Percentiles rank a stretch among this genome's conserved stretches.
phyloP scores from a whole-genome alignment of 2,797 vertebrate species.

The Echiichthys vipera region DNA sequence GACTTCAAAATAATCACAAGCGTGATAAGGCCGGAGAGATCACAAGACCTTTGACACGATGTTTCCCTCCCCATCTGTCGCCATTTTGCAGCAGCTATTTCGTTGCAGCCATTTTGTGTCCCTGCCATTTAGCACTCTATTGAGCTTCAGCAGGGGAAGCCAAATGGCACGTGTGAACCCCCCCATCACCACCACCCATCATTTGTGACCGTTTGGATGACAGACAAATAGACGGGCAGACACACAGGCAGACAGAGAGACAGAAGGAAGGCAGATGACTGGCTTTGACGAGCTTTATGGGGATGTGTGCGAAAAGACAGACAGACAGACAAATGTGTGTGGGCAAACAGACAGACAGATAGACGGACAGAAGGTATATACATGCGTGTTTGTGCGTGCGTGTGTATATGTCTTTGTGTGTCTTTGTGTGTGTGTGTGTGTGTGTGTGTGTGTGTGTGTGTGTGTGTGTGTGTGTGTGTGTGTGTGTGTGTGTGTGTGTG shows the following conservation, averaged over 20 bases:
- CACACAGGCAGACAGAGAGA: constrained; percentile 77
- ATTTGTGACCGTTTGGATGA: constrained; percentile 79
- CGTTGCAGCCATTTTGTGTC: constrained; percentile 78
- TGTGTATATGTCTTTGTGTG: constrained; percentile 14
- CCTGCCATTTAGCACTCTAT: constrained; percentile 70
- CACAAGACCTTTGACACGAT: constrained; percentile 59
- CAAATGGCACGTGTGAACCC: constrained; percentile 72
- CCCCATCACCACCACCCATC: constrained; percentile 48
- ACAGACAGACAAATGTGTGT: constrained; percentile 73
- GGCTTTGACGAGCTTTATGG: constrained; percentile 80
- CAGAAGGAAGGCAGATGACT: constrained; percentile 84
- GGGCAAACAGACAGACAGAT: constrained; percentile 77
- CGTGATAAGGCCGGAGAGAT: constrained; percentile 20
- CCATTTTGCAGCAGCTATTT: constrained; percentile 72
- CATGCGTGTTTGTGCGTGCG: constrained; percentile 23
- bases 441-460: constrained; percentile 6
- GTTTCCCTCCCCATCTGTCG: constrained; percentile 51
- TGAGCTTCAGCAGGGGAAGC: constrained; percentile 72
- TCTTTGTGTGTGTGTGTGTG: constrained; percentile 16
- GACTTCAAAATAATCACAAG: constrained; percentile 7
- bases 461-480: constrained; percentile 22
- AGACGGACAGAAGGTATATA: constrained; percentile 75
- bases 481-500: constrained; percentile 17
- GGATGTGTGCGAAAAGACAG: constrained; percentile 75
- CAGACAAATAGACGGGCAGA: constrained; percentile 79